Percentiles rank a stretch among this genome's conserved stretches.
Evolutionary conservation across 2,888 invertebrate genomes (phyloP).

Genomic region (Himalopsyche kuldschensis): DNA sequence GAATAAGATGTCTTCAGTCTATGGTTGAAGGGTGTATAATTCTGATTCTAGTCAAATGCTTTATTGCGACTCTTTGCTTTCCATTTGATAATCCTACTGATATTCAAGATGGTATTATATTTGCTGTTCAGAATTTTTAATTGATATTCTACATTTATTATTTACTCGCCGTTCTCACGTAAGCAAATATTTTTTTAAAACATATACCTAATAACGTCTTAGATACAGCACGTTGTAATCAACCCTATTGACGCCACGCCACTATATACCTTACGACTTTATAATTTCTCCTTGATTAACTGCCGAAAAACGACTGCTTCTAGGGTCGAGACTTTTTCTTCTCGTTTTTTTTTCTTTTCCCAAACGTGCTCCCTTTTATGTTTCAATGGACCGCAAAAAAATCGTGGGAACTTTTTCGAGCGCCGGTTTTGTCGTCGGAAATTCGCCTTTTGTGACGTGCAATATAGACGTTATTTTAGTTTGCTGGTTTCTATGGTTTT

Average conservation of each 20-base stretch:
- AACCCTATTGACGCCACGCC: not conserved
- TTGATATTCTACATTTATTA: not conserved
- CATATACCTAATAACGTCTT: not conserved
- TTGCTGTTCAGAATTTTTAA: too few species aligned
- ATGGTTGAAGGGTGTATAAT: too few species aligned
- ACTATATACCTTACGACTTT: not conserved
- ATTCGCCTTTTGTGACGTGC: not conserved
- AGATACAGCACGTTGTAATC: not conserved
- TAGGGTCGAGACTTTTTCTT: not conserved
- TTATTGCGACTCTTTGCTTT: too few species aligned
- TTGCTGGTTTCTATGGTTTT: not conserved
- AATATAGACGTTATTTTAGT: slow-evolving; percentile 19
- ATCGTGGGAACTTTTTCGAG: slow-evolving; percentile 19
- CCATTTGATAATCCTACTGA: too few species aligned
- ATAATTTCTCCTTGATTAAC: not conserved
- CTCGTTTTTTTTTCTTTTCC: not conserved
- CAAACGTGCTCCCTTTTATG: slow-evolving; percentile 5
- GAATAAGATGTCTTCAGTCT: too few species aligned
- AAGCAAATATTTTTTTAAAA: not conserved
- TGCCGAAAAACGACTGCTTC: not conserved
- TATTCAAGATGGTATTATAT: too few species aligned
- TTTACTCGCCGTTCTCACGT: not conserved
- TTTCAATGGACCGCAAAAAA: slow-evolving; percentile 22
- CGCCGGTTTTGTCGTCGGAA: slow-evolving; percentile 1
- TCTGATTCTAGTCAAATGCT: too few species aligned